These are phyloP conservation scores for Dolichoris vasculosae DNA, from an alignment of 1,140 invertebrate species.

Conservation along the genomic window DNA sequence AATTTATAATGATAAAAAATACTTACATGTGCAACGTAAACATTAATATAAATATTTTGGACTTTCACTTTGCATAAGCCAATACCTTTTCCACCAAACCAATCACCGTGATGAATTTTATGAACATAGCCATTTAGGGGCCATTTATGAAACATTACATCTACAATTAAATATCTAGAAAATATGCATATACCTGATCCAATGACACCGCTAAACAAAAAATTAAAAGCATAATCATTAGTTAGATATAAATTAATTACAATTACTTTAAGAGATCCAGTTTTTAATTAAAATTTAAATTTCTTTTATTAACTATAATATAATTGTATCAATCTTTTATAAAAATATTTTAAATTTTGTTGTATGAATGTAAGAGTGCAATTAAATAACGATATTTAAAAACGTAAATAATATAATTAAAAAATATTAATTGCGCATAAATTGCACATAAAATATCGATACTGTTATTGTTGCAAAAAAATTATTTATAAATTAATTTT, in stretches of 20 bases:
- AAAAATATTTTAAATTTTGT: too few species aligned
- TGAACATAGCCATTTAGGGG: constrained; percentile 85
- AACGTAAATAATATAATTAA: too few species aligned
- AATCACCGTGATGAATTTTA: constrained; percentile 96
- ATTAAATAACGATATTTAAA: too few species aligned
- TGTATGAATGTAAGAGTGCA: too few species aligned
- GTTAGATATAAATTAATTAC: not conserved
- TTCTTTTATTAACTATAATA: too few species aligned
- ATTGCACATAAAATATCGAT: too few species aligned
- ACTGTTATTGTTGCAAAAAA: too few species aligned
- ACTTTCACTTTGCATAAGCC: constrained; percentile 87
- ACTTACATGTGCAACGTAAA: constrained; percentile 95
- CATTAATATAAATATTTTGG: constrained; percentile 82
- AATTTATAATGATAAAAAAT: constrained; percentile 3
- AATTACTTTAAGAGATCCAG: not conserved
- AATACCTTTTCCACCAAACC: constrained; percentile 98
- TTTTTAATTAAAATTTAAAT: not conserved
- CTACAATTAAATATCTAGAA: constrained; percentile 89
- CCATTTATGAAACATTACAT: constrained; percentile 86
- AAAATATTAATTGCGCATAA: too few species aligned
- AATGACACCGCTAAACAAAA: constrained; percentile 84
- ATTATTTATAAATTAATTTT: too few species aligned
- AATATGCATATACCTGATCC: constrained; percentile 95
- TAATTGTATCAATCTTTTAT: too few species aligned
- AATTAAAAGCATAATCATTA: not conserved